Conservation (phyloP, 2,888 invertebrate species). For the Tanytarsus gracilentus region DNA sequence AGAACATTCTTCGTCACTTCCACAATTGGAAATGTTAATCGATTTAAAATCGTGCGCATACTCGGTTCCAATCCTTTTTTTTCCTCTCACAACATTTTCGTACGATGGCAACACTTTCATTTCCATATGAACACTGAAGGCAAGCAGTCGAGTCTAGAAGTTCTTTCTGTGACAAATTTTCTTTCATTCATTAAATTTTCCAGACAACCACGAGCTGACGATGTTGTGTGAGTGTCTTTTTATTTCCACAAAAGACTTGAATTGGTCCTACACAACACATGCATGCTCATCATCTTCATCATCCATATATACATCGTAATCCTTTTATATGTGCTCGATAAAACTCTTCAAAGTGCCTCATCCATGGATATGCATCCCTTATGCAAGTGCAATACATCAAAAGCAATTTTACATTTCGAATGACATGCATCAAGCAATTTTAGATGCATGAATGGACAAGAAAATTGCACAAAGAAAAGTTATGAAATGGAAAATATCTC, state of each 20-base stretch:
- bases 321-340: neutral
- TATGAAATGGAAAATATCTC: neutral
- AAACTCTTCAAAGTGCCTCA: neutral
- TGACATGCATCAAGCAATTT: conserved; percentile 9
- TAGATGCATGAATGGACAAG: neutral
- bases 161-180: neutral
- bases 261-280: neutral
- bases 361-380: too few species aligned
- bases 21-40: neutral
- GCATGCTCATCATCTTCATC: too few species aligned
- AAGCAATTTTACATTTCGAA: too few species aligned
- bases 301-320: too few species aligned
- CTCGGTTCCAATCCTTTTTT: neutral
- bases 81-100: neutral
- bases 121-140: too few species aligned
- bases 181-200: conserved; percentile 12
- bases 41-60: neutral
- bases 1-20: too few species aligned
- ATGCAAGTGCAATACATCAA: neutral
- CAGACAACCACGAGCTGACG: neutral
- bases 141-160: too few species aligned
- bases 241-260: neutral
- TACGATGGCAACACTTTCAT: neutral
- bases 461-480: conserved; percentile 4
- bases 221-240: neutral